Evolutionary conservation across 2,113 vertebrate genomes (phyloP), one percentile per base, ranked within the genome.

Genomic region (Euleptes europaea): DNA sequence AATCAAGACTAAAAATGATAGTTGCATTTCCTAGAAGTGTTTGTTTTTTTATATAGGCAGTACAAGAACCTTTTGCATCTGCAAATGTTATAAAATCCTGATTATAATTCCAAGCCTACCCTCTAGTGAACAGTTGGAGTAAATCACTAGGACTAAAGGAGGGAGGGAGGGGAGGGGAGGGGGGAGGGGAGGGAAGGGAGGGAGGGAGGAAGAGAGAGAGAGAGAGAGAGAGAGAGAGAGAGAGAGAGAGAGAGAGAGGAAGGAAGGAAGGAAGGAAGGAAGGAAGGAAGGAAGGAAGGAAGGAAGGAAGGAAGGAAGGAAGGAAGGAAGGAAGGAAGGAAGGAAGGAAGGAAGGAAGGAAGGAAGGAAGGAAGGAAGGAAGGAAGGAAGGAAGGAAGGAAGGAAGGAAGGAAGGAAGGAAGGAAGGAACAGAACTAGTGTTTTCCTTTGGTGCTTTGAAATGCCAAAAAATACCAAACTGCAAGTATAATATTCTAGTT

Each of bases 71-170:
- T 66, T 40, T 73, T 40, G 15, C 4, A 35, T 35, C 44, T 51
- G 86, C 77, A 9, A 83, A 5, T 47, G 21, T 40, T 85, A 65
- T 54, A 74, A 76, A 70, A 90, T 65, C 7, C 69, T 40, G 49
- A 83, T 80, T 88, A 74, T 44, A 92, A 92, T 92, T 90, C 90
- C 93, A 94, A 94, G 93, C 28, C 93, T 91, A 92, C 94, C 94
- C 94, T 92, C 94, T 94, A 94, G 92, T 89, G 94, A 94, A 90
- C 92, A 92, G 47, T 47, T 35, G 44, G 82, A 93, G 91, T 69
- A 94, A 89, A 91, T 91, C 28, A 82, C 40, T 74, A 13, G 82
- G 38, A 69, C 23, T 51, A 33, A 78, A 85, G n/a, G 72, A 65
- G 67, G 75, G 40, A 91, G 75, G 70, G 6, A 7, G 21, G 19